These are phyloP conservation scores for Urosaurus nigricauda DNA, from an alignment of 2,797 vertebrate species.

Conservation along the genomic window DNA sequence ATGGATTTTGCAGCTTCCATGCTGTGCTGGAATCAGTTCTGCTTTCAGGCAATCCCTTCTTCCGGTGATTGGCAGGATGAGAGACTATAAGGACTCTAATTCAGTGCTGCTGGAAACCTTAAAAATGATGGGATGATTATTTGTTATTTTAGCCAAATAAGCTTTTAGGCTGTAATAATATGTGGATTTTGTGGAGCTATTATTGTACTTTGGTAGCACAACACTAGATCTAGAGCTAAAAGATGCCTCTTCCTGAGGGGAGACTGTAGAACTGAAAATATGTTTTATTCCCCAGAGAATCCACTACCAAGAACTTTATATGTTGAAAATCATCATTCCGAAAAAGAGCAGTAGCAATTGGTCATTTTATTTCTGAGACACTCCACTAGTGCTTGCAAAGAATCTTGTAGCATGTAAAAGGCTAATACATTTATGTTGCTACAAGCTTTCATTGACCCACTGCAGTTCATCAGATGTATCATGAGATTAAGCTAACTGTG, in stretches of 20 bases:
- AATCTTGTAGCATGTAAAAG: not conserved
- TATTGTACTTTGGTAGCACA: conserved; percentile 17
- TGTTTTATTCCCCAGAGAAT: conserved; percentile 55
- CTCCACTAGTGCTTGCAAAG: not conserved
- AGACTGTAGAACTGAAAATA: conserved; percentile 63
- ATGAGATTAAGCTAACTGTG: no score
- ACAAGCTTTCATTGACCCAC: not conserved
- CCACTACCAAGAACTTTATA: conserved; percentile 47
- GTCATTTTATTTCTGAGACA: not conserved
- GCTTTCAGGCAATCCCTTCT: conserved; percentile 55
- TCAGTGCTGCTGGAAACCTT: conserved; percentile 45
- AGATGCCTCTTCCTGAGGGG: conserved; percentile 55
- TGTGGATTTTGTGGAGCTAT: conserved; percentile 52
- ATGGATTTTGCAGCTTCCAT: conserved; percentile 51
- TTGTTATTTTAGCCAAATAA: conserved; percentile 73
- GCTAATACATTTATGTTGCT: not conserved
- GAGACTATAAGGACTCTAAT: conserved; percentile 43
- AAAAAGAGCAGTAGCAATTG: conserved; percentile 50
- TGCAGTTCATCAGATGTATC: no score
- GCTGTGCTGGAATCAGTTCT: conserved; percentile 64
- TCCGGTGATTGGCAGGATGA: conserved; percentile 68
- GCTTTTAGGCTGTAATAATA: conserved; percentile 60
- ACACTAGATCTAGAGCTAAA: conserved; percentile 55
- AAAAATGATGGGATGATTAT: conserved; percentile 45
- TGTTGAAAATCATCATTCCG: conserved; percentile 28